phyloP scores from a whole-genome alignment of 2,888 invertebrate genomes.

The Cynaeus angustus region DNA sequence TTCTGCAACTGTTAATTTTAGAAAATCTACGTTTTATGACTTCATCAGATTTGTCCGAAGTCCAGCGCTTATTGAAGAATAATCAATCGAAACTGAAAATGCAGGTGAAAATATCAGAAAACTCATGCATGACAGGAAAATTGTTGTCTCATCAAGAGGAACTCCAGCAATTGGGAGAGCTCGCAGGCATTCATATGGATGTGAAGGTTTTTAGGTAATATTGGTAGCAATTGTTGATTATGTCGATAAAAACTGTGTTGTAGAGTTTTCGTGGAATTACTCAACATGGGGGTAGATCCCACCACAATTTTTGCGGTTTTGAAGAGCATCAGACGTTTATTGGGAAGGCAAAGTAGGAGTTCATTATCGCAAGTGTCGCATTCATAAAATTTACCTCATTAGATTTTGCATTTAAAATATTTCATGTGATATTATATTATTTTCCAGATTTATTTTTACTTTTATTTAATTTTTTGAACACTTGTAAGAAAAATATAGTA shows the following conservation, averaged over 20 bases:
- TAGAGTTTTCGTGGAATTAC: conserved; percentile 59
- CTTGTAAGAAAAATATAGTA: too few species aligned
- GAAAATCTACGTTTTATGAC: too few species aligned
- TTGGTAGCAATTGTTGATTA: not conserved
- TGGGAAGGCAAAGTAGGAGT: conserved; percentile 13
- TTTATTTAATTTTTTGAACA: not conserved
- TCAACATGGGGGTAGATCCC: conserved; percentile 62
- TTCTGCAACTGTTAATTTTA: too few species aligned
- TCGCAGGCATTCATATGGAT: conserved; percentile 62
- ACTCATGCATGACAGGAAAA: not conserved
- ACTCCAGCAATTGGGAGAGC: conserved; percentile 58
- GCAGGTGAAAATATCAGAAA: conserved; percentile 14
- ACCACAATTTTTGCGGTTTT: conserved; percentile 59
- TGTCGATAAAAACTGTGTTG: conserved; percentile 38
- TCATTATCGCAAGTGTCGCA: not conserved
- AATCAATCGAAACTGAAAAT: conserved; percentile 19
- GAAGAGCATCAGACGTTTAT: conserved; percentile 57
- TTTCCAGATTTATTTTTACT: not conserved
- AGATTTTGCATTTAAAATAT: too few species aligned
- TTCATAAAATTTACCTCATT: not conserved
- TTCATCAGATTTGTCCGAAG: not conserved
- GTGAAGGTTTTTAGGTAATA: conserved; percentile 56
- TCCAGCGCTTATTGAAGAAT: not conserved
- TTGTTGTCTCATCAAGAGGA: conserved; percentile 60
- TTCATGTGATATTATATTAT: not conserved